A percentile compares a stretch with the other conserved stretches of the same genome.
These are phyloP conservation scores for Pandemis heparana DNA, from an alignment of 2,888 invertebrate genomes.

Conservation along the genomic window DNA sequence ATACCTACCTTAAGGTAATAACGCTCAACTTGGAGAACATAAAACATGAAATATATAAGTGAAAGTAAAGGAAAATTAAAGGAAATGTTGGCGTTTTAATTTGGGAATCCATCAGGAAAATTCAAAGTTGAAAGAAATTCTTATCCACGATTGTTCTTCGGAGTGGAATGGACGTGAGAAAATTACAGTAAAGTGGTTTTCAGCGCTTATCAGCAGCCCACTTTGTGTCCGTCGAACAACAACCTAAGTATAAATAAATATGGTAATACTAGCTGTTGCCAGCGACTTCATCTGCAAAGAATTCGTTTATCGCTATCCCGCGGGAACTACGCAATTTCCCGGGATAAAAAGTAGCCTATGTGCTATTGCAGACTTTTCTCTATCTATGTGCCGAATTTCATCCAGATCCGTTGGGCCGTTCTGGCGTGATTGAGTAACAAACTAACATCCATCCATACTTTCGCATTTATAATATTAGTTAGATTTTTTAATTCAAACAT, in stretches of 20 bases:
- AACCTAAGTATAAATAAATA: not conserved
- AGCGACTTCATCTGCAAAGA: too few species aligned
- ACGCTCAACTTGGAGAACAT: not conserved
- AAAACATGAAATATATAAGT: not conserved
- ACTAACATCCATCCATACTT: too few species aligned
- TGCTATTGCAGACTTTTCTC: too few species aligned
- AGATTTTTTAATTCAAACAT: too few species aligned
- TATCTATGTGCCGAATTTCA: too few species aligned
- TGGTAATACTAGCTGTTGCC: not conserved
- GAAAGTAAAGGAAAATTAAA: not conserved
- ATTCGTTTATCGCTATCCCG: too few species aligned
- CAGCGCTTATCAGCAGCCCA: not conserved
- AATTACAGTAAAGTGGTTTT: constrained; percentile 6
- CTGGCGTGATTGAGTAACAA: too few species aligned
- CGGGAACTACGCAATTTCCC: too few species aligned
- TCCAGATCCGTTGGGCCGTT: too few species aligned
- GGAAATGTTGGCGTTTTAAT: constrained; percentile 5
- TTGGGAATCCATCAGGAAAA: not conserved
- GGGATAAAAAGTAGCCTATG: too few species aligned
- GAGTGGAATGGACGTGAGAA: constrained; percentile 9
- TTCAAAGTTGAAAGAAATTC: not conserved
- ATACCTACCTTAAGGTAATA: not conserved
- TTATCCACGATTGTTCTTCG: not conserved
- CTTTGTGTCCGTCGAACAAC: not conserved
- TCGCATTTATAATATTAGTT: too few species aligned